Evolutionary conservation across 1,140 invertebrate species (phyloP), one percentile per base, ranked within the genome.

Genomic region (Uloborus diversus): DNA sequence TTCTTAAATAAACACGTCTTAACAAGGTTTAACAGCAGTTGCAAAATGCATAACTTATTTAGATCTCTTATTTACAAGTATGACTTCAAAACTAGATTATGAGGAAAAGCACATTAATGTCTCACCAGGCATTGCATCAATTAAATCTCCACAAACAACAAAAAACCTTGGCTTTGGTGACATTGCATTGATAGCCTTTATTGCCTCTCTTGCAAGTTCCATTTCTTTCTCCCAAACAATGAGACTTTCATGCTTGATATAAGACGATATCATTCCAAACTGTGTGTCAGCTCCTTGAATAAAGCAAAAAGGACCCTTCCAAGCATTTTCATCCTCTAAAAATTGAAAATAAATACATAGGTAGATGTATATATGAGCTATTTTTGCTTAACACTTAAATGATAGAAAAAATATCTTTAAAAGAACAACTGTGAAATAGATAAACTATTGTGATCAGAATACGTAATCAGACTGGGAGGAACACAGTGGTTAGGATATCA

Each of bases 141-240:
- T 82, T 51, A 91, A 83, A 84, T 90, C 90, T 2, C 90, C 90
- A 84, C 90, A 90, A 17, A 90, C 85, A 17, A 90, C 85, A 71
- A 90, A 86, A 84, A 90, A 90, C 65, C 85, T 85, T 30, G 90
- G 90, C 70, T 85, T 87, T 2, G 89, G 90, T 1, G 69, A 82
- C 84, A 90, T 86, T 32, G 80, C 33, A 84, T 91, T 90, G 11
- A 89, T 84, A 66, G 85, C 85, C 4, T 85, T 47, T 23, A 90
- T 87, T 28, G 86, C 84, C 78, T 83, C 75, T 42, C 83, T 78
- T 1, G 86, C 83, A 20, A 89, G 82, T 11, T 81, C 73, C 9
- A 89, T 88, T 84, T 90, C 90, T 82, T 88, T 84, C 28, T 87
- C 85, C 90, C 90, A 90, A 17, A 82, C 83, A 14, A 84, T 83